Evolutionary conservation across 2,797 vertebrate species (phyloP).

Genomic region (Pampus argenteus): DNA sequence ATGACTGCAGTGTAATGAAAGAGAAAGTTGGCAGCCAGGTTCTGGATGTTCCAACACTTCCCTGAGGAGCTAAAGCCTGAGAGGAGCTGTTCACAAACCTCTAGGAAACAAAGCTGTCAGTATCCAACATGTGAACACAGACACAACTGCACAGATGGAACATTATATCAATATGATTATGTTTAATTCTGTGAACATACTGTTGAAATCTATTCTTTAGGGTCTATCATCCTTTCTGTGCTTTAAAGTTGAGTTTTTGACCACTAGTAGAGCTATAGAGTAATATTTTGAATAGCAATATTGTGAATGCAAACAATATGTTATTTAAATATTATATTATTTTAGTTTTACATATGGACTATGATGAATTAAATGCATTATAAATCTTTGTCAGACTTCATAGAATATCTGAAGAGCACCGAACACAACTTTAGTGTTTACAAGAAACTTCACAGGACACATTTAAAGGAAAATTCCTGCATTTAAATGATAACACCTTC

Average conservation of each 20-base stretch:
- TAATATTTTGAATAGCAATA: too few relatives aligned
- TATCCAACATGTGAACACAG: conserved; percentile 14
- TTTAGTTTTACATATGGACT: too few relatives aligned
- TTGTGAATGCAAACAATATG: too few relatives aligned
- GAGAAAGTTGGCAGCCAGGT: conserved; percentile 31
- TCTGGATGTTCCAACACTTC: conserved; percentile 27
- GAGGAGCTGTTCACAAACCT: conserved; percentile 22
- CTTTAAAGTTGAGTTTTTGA: background rate
- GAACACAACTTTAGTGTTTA: background rate
- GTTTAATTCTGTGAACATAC: conserved; percentile 3
- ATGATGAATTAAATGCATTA: background rate
- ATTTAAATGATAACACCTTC: too few relatives aligned
- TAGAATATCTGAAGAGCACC: background rate
- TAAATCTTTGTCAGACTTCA: background rate
- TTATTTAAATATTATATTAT: too few relatives aligned
- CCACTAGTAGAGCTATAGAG: too few relatives aligned
- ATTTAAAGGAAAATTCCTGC: too few relatives aligned
- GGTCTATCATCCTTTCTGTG: background rate
- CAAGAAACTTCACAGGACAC: too few relatives aligned
- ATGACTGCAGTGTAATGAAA: conserved; percentile 33
- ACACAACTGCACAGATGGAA: conserved; percentile 3
- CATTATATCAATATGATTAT: background rate
- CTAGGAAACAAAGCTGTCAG: conserved; percentile 23
- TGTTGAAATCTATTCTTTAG: background rate
- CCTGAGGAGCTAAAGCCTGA: conserved; percentile 30